phyloP scores from a whole-genome alignment of 1,140 invertebrate species.

The Coelopa frigida region DNA sequence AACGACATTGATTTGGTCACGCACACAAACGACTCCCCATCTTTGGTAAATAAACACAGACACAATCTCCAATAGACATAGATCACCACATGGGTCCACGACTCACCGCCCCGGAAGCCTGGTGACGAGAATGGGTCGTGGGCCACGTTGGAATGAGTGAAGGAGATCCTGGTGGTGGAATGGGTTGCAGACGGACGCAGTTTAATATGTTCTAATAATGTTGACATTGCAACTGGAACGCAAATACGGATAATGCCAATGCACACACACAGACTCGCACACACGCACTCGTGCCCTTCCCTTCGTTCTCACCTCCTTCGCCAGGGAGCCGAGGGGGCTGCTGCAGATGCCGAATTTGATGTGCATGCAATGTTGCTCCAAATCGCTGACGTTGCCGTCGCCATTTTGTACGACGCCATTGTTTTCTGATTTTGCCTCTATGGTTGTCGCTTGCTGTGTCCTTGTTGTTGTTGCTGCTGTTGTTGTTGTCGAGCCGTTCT shows the following conservation, averaged over 20 bases:
- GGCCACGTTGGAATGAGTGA: too few species aligned
- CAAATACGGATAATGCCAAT: constrained; percentile 3
- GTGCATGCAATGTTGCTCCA: constrained; percentile 31
- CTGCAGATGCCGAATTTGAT: constrained; percentile 34
- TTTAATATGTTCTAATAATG: constrained; percentile 10
- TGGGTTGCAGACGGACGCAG: too few species aligned
- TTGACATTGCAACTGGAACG: constrained; percentile 3
- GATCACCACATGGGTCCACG: too few species aligned
- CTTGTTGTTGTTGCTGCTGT: constrained; percentile 33
- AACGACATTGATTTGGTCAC: too few species aligned
- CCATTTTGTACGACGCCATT: constrained; percentile 7
- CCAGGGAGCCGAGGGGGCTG: constrained; percentile 22
- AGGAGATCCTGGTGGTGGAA: too few species aligned
- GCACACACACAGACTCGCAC: constrained; percentile 1
- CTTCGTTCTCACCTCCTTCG: constrained; percentile 13
- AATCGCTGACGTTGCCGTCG: constrained; percentile 23
- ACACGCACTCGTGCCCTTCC: not conserved
- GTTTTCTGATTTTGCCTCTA: constrained; percentile 23
- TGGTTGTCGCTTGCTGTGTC: constrained; percentile 39
- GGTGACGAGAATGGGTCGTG: too few species aligned
- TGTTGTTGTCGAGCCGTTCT: constrained; percentile 26
- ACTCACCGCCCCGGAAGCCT: too few species aligned
- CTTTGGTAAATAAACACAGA: too few species aligned
- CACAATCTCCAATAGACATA: too few species aligned
- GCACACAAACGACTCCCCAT: too few species aligned